Percentiles rank a stretch among this genome's conserved stretches.
phyloP scores from a whole-genome alignment of 2,888 invertebrate genomes.

The Cylloceria caligata region DNA sequence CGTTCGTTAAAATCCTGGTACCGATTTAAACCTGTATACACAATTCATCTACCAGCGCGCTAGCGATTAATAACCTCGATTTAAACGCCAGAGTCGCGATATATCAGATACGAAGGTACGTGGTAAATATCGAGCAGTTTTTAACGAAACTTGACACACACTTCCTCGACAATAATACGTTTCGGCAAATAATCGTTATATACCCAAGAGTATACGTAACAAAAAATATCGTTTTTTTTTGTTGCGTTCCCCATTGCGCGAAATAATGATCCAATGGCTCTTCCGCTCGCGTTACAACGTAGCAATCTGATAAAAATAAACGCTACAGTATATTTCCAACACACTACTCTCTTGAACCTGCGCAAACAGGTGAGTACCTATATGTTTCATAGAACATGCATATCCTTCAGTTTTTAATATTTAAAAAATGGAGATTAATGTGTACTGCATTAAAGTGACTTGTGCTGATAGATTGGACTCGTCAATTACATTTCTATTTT shows the following conservation, averaged over 20 bases:
- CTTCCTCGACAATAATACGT: constrained; percentile 46
- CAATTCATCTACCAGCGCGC: constrained; percentile 47
- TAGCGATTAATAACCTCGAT: constrained; percentile 73
- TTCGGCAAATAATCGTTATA: constrained; percentile 36
- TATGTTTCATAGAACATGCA: background rate
- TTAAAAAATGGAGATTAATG: background rate
- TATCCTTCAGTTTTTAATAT: background rate
- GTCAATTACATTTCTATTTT: background rate
- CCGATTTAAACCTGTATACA: constrained; percentile 43
- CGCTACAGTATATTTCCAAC: background rate
- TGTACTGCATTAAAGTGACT: background rate
- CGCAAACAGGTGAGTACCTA: background rate
- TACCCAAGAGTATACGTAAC: background rate
- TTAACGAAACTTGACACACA: constrained; percentile 43
- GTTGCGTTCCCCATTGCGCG: background rate
- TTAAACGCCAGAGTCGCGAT: constrained; percentile 67
- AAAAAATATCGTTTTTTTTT: constrained; percentile 4
- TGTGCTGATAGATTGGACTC: background rate
- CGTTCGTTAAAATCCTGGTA: background rate
- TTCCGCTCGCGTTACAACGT: background rate
- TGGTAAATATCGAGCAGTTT: constrained; percentile 42
- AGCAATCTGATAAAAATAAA: background rate
- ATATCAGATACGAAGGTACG: constrained; percentile 35
- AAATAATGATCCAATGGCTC: constrained; percentile 8
- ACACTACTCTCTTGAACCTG: background rate